Evolutionary conservation across 2,797 vertebrate species (phyloP).

Genomic region (Acanthurus tractus): DNA sequence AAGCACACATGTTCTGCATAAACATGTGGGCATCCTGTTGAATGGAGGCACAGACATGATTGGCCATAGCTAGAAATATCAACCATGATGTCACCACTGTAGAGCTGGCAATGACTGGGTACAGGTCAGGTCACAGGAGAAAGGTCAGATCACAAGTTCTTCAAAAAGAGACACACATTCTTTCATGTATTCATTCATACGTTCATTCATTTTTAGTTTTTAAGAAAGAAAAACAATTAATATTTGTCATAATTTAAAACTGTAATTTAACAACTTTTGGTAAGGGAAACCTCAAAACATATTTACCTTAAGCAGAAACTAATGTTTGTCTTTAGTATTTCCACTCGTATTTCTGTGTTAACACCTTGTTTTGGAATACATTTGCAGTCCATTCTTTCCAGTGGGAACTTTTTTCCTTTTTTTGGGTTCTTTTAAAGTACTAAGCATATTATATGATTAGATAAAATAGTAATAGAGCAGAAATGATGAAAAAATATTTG

Average conservation of each 20-base stretch:
- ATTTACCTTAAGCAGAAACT: neutral
- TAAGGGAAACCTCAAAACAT: neutral
- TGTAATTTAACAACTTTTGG: neutral
- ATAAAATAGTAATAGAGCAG: neutral
- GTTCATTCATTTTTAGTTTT: slow-evolving; percentile 8
- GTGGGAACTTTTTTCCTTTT: no score
- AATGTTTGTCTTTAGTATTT: neutral
- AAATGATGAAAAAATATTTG: neutral
- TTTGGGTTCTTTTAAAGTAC: neutral
- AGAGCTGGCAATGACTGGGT: neutral
- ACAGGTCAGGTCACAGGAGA: slow-evolving; percentile 31
- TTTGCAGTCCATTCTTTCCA: no score
- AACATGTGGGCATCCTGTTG: neutral
- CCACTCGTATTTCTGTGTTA: neutral
- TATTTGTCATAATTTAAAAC: neutral
- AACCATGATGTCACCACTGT: neutral
- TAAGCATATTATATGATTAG: neutral
- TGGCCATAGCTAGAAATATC: neutral
- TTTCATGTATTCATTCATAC: neutral
- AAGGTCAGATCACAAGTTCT: slow-evolving; percentile 10
- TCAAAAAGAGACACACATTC: neutral
- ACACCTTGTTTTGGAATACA: neutral
- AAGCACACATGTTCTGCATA: neutral
- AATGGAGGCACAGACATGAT: neutral
- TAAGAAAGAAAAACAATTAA: neutral